Percentiles rank a stretch among this genome's conserved stretches.
Evolutionary conservation across 1,140 invertebrate species (phyloP).

Genomic region (Dolichoris vasculosae): DNA sequence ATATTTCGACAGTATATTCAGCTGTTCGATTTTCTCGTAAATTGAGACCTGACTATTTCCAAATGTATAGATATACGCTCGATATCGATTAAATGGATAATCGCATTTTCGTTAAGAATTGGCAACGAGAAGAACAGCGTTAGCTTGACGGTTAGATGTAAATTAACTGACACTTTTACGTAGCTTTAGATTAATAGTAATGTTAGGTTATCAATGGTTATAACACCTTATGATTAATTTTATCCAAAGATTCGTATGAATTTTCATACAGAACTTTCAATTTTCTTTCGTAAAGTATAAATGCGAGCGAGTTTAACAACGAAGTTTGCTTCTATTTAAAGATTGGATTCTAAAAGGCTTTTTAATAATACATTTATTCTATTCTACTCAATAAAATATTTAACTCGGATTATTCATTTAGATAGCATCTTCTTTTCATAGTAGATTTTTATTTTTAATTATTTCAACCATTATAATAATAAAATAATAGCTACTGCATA

Average conservation of each 20-base stretch:
- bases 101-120: slow-evolving; percentile 34
- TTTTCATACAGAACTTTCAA: too few species aligned
- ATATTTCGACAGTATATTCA: not conserved
- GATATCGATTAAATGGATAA: slow-evolving; percentile 22
- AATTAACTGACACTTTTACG: not conserved
- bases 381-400: not conserved
- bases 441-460: not conserved
- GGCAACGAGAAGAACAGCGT: not conserved
- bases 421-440: not conserved
- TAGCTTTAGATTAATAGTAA: not conserved
- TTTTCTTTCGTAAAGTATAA: too few species aligned
- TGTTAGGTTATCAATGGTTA: too few species aligned
- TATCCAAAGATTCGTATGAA: too few species aligned
- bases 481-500: not conserved
- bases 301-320: too few species aligned
- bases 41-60: slow-evolving; percentile 4
- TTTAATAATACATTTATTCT: not conserved
- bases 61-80: not conserved
- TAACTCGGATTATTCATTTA: not conserved
- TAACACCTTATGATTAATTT: too few species aligned
- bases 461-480: not conserved
- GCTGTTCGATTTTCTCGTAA: slow-evolving; percentile 9
- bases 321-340: not conserved
- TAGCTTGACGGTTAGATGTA: not conserved
- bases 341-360: not conserved